A percentile compares a stretch with the other conserved stretches of the same genome.
Evolutionary conservation across 2,797 vertebrate species (phyloP).

Genomic region (Acanthurus lineatus): DNA sequence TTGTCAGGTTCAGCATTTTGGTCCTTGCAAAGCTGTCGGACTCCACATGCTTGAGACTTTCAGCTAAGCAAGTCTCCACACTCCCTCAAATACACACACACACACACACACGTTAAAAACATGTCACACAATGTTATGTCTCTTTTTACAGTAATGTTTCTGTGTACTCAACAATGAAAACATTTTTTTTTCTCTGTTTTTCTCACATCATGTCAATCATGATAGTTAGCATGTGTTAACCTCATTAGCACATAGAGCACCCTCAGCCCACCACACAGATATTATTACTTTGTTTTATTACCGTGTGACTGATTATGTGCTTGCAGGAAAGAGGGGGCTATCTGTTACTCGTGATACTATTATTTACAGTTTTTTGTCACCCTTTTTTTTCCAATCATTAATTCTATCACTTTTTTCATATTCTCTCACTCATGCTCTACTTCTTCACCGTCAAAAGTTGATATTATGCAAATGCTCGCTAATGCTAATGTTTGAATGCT

Average conservation of each 20-base stretch:
- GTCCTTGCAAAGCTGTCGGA: too few species aligned
- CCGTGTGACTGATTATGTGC: conserved; percentile 13
- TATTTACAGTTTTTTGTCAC: neutral
- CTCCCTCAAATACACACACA: neutral
- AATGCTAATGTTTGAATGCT: conserved; percentile 77
- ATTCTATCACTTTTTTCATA: neutral
- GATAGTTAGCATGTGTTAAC: conserved; percentile 4
- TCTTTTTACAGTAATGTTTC: conserved; percentile 7
- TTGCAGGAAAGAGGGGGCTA: neutral
- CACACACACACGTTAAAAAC: neutral
- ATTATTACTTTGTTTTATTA: conserved; percentile 6
- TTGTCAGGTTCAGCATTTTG: too few species aligned
- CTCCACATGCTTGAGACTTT: too few species aligned
- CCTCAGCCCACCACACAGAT: neutral
- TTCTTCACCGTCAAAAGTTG: conserved; percentile 64
- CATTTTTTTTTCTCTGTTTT: conserved; percentile 7
- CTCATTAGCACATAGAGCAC: conserved; percentile 19
- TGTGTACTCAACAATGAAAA: conserved; percentile 20
- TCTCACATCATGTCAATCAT: conserved; percentile 14
- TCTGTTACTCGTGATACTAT: neutral
- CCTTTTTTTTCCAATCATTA: conserved; percentile 19
- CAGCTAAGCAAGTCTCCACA: too few species aligned
- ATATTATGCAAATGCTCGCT: conserved; percentile 70
- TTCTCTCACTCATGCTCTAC: conserved; percentile 43
- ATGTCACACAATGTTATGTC: neutral